Evolutionary conservation across 1,140 invertebrate species (phyloP).

Genomic region (Magallana ariakensis): DNA sequence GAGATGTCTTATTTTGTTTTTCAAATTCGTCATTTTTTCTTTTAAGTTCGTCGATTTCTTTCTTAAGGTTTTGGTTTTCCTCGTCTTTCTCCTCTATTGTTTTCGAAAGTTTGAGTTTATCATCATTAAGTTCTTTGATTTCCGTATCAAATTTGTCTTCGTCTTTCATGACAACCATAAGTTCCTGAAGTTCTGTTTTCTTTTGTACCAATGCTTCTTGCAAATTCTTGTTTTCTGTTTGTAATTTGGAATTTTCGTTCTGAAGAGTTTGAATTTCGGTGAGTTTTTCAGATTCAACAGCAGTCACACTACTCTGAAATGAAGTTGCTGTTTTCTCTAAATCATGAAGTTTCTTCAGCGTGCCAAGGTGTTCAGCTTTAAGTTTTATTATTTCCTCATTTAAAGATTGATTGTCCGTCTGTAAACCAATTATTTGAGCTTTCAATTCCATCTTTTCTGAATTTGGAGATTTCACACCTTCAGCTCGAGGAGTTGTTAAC

Average conservation of each 20-base stretch:
- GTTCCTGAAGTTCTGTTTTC: conserved; percentile 61
- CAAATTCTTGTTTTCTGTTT: conserved; percentile 59
- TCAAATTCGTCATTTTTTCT: conserved; percentile 60
- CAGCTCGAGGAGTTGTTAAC: neutral
- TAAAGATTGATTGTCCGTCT: conserved; percentile 61
- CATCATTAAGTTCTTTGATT: conserved; percentile 57
- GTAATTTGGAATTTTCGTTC: conserved; percentile 57
- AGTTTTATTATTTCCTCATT: conserved; percentile 64
- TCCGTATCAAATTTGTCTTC: conserved; percentile 65
- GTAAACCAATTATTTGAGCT: conserved; percentile 61
- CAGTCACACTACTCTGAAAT: conserved; percentile 49
- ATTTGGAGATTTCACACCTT: conserved; percentile 32
- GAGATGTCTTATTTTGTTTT: conserved; percentile 56
- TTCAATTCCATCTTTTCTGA: conserved; percentile 60
- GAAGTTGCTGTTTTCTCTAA: conserved; percentile 58
- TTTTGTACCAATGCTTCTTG: conserved; percentile 60
- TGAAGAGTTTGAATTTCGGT: conserved; percentile 56
- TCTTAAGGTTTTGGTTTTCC: conserved; percentile 30
- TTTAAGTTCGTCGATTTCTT: conserved; percentile 57
- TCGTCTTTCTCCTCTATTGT: conserved; percentile 55
- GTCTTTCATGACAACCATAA: conserved; percentile 62
- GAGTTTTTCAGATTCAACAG: conserved; percentile 52
- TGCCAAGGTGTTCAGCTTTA: conserved; percentile 58
- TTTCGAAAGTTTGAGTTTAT: conserved; percentile 53
- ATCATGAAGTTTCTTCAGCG: conserved; percentile 58